These are phyloP conservation scores for Proteles cristata DNA, from an alignment of 2,113 vertebrate genomes.

Conservation along the genomic window DNA sequence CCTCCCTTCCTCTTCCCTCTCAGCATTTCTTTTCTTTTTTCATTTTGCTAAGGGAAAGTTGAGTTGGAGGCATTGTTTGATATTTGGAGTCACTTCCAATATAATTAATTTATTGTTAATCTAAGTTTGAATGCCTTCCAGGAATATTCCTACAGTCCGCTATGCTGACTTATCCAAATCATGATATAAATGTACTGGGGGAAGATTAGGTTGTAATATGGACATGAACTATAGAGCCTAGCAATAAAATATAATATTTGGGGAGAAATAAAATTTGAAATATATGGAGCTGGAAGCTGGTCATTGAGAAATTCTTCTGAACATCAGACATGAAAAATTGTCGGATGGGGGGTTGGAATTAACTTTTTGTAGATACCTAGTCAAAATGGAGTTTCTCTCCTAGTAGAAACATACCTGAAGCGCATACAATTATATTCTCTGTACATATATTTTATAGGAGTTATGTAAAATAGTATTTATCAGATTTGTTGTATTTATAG, in stretches of 20 bases:
- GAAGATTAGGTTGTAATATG: not conserved
- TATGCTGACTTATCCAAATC: not conserved
- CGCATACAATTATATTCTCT: not conserved
- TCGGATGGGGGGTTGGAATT: not conserved
- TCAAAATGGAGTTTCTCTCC: not conserved
- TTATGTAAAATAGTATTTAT: not conserved
- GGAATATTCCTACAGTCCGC: not conserved
- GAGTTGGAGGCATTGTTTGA: not conserved
- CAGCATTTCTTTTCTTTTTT: not conserved
- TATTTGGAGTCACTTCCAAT: not conserved
- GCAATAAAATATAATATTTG: not conserved
- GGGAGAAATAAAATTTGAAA: constrained; percentile 17
- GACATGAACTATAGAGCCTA: not conserved
- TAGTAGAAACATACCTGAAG: not conserved
- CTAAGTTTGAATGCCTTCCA: not conserved
- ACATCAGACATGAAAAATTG: not conserved
- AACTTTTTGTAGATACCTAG: not conserved
- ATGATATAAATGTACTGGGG: not conserved
- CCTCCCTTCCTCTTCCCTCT: fast-evolving
- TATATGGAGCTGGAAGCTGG: not conserved
- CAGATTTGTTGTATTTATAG: not conserved
- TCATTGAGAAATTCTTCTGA: not conserved
- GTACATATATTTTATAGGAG: not conserved
- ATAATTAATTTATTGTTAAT: not conserved
- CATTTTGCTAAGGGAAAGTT: not conserved